Conservation (phyloP, 2,888 invertebrate species). For the Andrena praecox region DNA sequence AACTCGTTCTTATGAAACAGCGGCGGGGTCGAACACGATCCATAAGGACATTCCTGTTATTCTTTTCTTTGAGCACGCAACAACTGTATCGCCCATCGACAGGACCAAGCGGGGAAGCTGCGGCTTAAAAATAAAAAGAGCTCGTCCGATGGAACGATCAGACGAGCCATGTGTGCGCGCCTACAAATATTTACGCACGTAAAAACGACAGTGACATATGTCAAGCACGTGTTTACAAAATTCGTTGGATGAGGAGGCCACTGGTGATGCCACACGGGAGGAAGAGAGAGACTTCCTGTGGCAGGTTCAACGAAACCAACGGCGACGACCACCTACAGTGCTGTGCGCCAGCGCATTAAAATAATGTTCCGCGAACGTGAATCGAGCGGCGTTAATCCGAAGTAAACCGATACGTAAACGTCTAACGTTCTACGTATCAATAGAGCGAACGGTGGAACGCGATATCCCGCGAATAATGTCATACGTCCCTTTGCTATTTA, state of each 20-base stretch:
- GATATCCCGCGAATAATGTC: conserved; percentile 37
- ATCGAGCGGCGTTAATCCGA: conserved; percentile 21
- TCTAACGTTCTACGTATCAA: conserved; percentile 13
- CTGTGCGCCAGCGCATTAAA: not conserved
- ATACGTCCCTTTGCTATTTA: not conserved
- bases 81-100: not conserved
- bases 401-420: conserved; percentile 25
- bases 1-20: too few relatives aligned
- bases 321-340: not conserved
- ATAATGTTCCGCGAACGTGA: conserved; percentile 32
- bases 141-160: not conserved
- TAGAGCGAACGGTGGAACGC: conserved; percentile 8
- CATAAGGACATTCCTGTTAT: not conserved
- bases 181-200: conserved; percentile 19
- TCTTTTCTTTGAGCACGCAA: not conserved
- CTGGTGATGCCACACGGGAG: not conserved
- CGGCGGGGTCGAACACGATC: not conserved
- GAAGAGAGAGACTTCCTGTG: not conserved
- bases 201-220: conserved; percentile 41
- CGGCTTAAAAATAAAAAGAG: not conserved
- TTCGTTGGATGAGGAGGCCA: conserved; percentile 13
- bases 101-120: not conserved
- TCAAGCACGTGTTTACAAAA: conserved; percentile 48
- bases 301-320: not conserved
- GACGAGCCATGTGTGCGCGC: not conserved